Evolutionary conservation across 2,797 vertebrate species (phyloP), one percentile per base, ranked within the genome.

Genomic region (Chiloscyllium punctatum): DNA sequence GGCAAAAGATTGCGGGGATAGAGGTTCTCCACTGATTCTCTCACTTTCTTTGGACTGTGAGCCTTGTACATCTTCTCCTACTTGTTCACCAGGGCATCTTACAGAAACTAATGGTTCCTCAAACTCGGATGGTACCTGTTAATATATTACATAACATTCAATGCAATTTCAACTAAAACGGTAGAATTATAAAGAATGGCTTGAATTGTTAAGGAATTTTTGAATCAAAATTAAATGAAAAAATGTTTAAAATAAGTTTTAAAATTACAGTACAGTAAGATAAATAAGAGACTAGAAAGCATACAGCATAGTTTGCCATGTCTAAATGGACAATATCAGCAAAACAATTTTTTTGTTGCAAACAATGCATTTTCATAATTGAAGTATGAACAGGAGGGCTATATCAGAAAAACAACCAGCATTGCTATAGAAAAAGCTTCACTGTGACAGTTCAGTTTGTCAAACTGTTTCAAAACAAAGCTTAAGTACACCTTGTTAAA

Each of bases 1-100:
- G 86, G 98, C 99, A 95, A 99, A 99, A 0, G 99, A 99, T 84
- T 99, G 99, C 11, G 99, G 99, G 68, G 99, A 99, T 96, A 99
- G 96, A 4, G 98, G 98, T 84, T 98, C 98, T 95, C 98, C 98
- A 27, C 96, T 96, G 66, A 97, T 97, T 96, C 95, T 96, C 96
- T 96, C 96, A 0, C 94, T 96, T 95, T 97, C 97, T 94, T 96
- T 97, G 6, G 97, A 96, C 0, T 97, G 97, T 74, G 97, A 92
- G 91, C 96, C 96, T 27, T 97, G 97, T 57, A 96, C 96, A 96
- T 98, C 98, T 94, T 96, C 98, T 95, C 97, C 98, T 96, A 7
- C 53, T 42, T 88, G 66, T 91, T 42, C 82, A 95, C 97, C 98
- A 95, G 98, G 97, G 96, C 99, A 97, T 96, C 98, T 99, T 96